Evolutionary conservation across 2,888 invertebrate species (phyloP).

Genomic region (Synanthedon tipuliformis): DNA sequence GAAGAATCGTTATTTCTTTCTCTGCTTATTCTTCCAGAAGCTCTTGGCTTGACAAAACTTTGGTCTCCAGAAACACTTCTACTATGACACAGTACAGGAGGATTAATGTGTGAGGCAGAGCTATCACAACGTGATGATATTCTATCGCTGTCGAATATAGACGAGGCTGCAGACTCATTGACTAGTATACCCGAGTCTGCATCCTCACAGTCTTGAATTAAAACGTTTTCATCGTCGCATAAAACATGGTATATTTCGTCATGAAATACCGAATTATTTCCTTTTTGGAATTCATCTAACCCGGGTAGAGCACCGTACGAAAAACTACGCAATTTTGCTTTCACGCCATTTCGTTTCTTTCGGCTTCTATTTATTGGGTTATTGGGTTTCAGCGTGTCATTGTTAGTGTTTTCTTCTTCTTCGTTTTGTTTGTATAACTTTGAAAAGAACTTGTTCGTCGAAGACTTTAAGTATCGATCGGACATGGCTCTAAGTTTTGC

Average conservation of each 20-base stretch:
- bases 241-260: constrained; percentile 66
- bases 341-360: constrained; percentile 52
- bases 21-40: constrained; percentile 52
- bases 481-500: constrained; percentile 80
- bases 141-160: constrained; percentile 71
- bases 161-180: constrained; percentile 78
- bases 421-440: constrained; percentile 72
- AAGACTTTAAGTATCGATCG: constrained; percentile 77
- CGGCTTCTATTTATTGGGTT: constrained; percentile 40
- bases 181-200: constrained; percentile 82
- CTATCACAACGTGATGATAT: constrained; percentile 66
- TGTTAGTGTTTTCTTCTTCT: constrained; percentile 27
- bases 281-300: constrained; percentile 75
- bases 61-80: constrained; percentile 65
- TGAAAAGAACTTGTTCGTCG: constrained; percentile 76
- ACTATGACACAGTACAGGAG: constrained; percentile 48
- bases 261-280: constrained; percentile 72
- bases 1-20: constrained; percentile 45
- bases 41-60: constrained; percentile 42
- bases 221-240: constrained; percentile 65
- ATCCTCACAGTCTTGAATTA: constrained; percentile 75
- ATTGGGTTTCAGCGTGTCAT: constrained; percentile 38
- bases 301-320: constrained; percentile 81
- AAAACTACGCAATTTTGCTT: constrained; percentile 75
- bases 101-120: constrained; percentile 56